A percentile compares a stretch with the other conserved stretches of the same genome.
Conservation (phyloP, 2,113 vertebrate species). For the Penelope pileata region DNA sequence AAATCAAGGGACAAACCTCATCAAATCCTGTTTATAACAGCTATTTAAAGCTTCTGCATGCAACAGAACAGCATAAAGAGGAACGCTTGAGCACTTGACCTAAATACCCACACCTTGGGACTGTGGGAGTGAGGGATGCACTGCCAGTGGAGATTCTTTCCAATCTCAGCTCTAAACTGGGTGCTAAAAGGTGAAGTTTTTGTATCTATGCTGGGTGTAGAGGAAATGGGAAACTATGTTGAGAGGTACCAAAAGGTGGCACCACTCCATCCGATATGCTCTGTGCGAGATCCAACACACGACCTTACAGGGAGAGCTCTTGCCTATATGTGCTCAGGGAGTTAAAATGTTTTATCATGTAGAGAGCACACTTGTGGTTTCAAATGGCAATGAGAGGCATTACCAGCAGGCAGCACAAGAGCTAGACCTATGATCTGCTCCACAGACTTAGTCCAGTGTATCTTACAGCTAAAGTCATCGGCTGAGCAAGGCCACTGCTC, state of each 20-base stretch:
- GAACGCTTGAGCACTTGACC: neutral
- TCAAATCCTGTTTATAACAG: neutral
- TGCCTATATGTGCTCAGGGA: neutral
- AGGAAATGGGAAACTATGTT: neutral
- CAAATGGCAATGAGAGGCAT: neutral
- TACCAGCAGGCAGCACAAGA: neutral
- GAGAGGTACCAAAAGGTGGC: neutral
- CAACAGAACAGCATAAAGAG: neutral
- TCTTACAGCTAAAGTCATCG: rapidly evolving
- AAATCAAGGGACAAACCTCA: neutral
- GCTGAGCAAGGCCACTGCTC: neutral
- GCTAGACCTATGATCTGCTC: neutral
- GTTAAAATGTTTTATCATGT: neutral
- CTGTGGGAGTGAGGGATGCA: neutral
- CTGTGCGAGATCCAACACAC: neutral
- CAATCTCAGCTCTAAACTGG: neutral
- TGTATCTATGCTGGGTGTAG: neutral
- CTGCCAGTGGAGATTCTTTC: neutral
- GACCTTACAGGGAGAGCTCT: neutral
- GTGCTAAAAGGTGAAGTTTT: neutral
- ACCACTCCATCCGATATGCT: rapidly evolving
- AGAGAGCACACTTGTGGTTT: neutral
- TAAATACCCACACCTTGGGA: neutral
- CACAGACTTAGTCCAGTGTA: neutral
- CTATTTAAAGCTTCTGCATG: neutral